These are phyloP conservation scores for Leptinotarsa juncta DNA, from an alignment of 2,888 invertebrate genomes.

Conservation along the genomic window DNA sequence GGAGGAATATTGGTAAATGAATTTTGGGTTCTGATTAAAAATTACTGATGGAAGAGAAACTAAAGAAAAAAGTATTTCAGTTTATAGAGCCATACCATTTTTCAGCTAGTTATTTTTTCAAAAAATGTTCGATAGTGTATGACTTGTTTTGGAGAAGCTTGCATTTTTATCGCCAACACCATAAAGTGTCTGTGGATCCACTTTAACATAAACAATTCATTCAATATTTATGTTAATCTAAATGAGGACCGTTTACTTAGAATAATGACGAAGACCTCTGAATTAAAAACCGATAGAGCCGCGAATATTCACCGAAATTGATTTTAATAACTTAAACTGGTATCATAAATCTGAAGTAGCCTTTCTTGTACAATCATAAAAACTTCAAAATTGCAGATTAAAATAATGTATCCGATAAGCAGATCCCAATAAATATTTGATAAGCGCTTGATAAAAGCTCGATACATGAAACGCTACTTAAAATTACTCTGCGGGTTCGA, in stretches of 20 bases:
- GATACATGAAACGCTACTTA: slow-evolving; percentile 66
- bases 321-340: slow-evolving; percentile 48
- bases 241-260: slow-evolving; percentile 48
- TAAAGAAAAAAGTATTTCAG: too few species aligned
- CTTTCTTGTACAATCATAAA: slow-evolving; percentile 64
- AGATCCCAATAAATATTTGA: slow-evolving; percentile 66
- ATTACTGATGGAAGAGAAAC: too few species aligned
- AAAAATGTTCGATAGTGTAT: too few species aligned
- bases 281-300: slow-evolving; percentile 47
- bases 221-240: slow-evolving; percentile 40
- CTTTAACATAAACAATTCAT: neutral
- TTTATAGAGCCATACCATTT: too few species aligned
- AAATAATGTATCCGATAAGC: slow-evolving; percentile 64
- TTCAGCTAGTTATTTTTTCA: too few species aligned
- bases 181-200: neutral
- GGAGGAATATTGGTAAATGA: too few species aligned
- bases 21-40: too few species aligned
- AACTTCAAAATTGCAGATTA: slow-evolving; percentile 64
- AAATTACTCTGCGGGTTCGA: slow-evolving; percentile 56
- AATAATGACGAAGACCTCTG: slow-evolving; percentile 47
- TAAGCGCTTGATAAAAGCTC: slow-evolving; percentile 64
- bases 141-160: neutral
- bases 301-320: slow-evolving; percentile 50
- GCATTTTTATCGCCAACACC: neutral
- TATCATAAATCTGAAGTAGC: slow-evolving; percentile 60